Base-by-base conservation (phyloP, 2,888 invertebrate species). In the Microctonus aethiopoides region DNA sequence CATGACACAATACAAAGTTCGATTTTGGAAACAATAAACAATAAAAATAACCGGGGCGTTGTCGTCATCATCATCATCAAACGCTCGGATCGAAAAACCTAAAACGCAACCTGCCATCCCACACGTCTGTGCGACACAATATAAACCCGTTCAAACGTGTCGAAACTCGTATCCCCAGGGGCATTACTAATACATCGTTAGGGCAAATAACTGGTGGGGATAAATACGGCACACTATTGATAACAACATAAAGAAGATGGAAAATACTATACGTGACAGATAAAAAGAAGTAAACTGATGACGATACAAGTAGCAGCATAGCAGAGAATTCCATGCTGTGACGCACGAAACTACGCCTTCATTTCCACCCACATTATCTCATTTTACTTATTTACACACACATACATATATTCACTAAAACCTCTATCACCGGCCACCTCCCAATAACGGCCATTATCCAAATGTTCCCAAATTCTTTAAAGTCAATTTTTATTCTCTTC, bases 281-380 rank as follows among this genome's bases (percentile, higher is more conserved):
- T 6, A 29, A 3, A 56, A 56, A 24, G 10, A 36, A 9, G 39
- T n/a, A n/a, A n/a, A n/a, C n/a, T n/a, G n/a, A n/a, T n/a, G n/a
- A n/a, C n/a, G 24, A 39, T 10, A 65, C 39, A 56, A 65, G 65
- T 56, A 56, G 56, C 56, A 16, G n/a, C n/a, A n/a, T 54, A n/a
- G 46, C 16, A 16, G 56, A 32, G 57, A 70, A 59, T 65, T n/a
- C n/a, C 60, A 52, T 39, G 39, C 63, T 64, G 52, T 61, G 52
- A 61, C 54, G 62, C 54, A 62, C 56, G 63, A 60, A 67, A 61
- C 70, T 57, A n/a, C 59, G 46, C 59, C 65, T 65, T 72, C 65
- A 72, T 70, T 68, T 57, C 72, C 71, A 71, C 71, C 71, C 71
- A 71, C 73, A 67, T 73, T 73, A 71, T 71, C 67, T 68, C 66